Evolutionary conservation across 2,888 invertebrate species (phyloP), one percentile per base, ranked within the genome.

Genomic region (Metalampra italica): DNA sequence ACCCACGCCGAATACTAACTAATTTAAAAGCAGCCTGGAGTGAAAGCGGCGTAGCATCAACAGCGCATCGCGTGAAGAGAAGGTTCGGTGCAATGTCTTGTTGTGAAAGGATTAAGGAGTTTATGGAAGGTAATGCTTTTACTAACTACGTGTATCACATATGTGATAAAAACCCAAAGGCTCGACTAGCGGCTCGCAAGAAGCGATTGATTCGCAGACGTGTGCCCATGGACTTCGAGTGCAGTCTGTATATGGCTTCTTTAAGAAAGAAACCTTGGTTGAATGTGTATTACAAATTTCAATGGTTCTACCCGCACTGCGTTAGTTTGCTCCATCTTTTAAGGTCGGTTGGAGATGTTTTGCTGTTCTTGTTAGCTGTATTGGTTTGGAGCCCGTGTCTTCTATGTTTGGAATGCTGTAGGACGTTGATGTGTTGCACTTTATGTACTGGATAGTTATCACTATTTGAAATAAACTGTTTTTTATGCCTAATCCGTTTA

Each of bases 351-450:
- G 53, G 55, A 29, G 64, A 75, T 56, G 45, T 68, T 29, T n/a
- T 64, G 30, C 49, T 71, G 30, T 73, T 70, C 56, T 49, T 72
- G 36, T 47, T 69, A 14, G 68, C 69, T 11, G 59, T 62, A 22
- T 50, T 60, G 9, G 61, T 71, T 30, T 70, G 67, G 64, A 64
- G 70, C 55, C 74, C 75, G 9, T 74, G 71, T 14, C 22, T 49
- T 36, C 29, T 32, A 22, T 29, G 29, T 14, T 12, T 45, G 37
- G 45, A 49, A 13, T 5, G 30, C 9, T 51, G 47, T 29, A 43
- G 50, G 40, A 38, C 37, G 13, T 13, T 39, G 5, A 29, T 45
- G 47, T 51, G 47, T 47, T 51, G 50, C 45, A 45, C 47, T 51
- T 13, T 44, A 11, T 51, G 50, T 47, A 47, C 50, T 12, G 42